Evolutionary conservation across 2,797 vertebrate genomes (phyloP), one percentile per base, ranked within the genome.

Genomic region (Crocidura indochinensis): DNA sequence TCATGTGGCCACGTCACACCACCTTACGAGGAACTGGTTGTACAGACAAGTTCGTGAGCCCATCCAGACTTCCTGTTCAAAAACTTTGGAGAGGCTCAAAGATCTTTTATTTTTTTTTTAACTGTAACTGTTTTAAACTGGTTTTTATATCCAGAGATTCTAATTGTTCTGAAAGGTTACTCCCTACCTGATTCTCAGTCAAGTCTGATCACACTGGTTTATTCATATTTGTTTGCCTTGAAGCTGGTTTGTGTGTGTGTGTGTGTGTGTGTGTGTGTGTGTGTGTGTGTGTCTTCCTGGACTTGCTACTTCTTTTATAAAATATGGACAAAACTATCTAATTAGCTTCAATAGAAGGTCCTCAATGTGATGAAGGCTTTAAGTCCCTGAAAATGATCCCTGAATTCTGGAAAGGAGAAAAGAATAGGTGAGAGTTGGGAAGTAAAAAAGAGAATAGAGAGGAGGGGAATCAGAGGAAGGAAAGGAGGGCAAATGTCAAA

Each of bases 41-140:
- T 8, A 22, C 0, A 0, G 9, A 14, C 15, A 46, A 5, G 8
- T n/a, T 53, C 72, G 53, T 8, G 0, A 46, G 29, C 26, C 62
- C 15, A 7, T 46, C 12, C 44, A 60, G 44, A 64, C 31, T 14
- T 78, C 47, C 24, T 47, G 8, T n/a, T 64, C 24, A 31, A 49
- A 69, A 31, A 64, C 78, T 47, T 31, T 12, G 27, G 31, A 29
- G 47, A 46, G 10, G 38, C 27, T 14, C 75, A 46, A n/a, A 1
- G 2, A 1, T 49, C 47, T 79, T 38, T 38, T 38, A 24, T 17
- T 44, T n/a, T 77, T 84, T 19, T 12, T 38, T 38, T 38, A 38
- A 38, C 38, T 38, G 38, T 38, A 38, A 38, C 38, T 38, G 5
- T 38, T 38, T 38, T 38, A 5, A 38, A 38, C 38, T 38, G 38